Base-by-base conservation (phyloP, 2,888 invertebrate genomes). In the Lasioglossum figueresi region DNA sequence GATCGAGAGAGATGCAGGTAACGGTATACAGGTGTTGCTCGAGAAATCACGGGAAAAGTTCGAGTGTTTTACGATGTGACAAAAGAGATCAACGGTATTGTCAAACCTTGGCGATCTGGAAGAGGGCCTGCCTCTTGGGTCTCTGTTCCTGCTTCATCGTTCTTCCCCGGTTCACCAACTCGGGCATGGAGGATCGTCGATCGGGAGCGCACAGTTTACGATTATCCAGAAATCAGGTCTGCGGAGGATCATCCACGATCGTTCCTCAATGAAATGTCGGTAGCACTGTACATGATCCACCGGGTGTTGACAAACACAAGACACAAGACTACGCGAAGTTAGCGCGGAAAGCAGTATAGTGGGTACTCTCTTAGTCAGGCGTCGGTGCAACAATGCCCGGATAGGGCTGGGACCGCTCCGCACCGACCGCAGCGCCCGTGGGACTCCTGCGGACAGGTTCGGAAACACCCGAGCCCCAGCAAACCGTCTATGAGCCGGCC, bases 101-200 rank as follows among this genome's bases (percentile, higher is more conserved):
- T 74, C 76, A 74, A 93, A 97, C 97, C 97, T 97, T 97, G 79
- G 97, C 97, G 93, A 97, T 96, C 95, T 97, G 97, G 95, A 96
- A 97, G 84, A 97, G 96, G 89, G 97, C 97, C 89, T 92, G 93
- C 82, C 94, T 92, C 83, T 92, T 92, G 10, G 92, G 92, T 80
- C 89, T 92, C 83, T 91, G 91, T 31, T 95, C 94, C 83, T 94
- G 94, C 91, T 95, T 95, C 94, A 94, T 94, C 70, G 78, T 80
- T 75, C 76, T 76, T 78, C 52, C 81, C 73, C 73, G 74, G 23
- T 27, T 83, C 77, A 59, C 79, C 72, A 59, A 63, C 48, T 82
- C 74, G 68, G 68, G 75, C 76, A 48, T 23, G 66, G 66, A 73
- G 72, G 80, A 14, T 71, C 27, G 79, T 19, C 23, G 40, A 48